Evolutionary conservation across 2,888 invertebrate species (phyloP).

Genomic region (Flabesymbios commensalis): DNA sequence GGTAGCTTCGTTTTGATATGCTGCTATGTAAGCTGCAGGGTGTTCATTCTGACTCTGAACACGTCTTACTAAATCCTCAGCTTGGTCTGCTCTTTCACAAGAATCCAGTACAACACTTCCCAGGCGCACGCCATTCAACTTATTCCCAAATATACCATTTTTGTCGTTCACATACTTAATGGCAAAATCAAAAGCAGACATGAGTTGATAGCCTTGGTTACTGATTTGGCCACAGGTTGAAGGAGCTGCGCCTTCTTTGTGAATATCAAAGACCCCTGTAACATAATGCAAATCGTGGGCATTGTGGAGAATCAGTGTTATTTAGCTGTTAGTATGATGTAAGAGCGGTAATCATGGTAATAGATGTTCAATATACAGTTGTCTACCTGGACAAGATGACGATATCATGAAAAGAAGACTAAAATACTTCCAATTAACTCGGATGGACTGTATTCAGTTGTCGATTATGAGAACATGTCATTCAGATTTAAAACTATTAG

Average conservation of each 20-base stretch:
- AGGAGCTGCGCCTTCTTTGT: conserved; percentile 38
- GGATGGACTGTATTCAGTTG: too few species aligned
- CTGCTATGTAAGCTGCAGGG: conserved; percentile 46
- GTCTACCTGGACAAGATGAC: too few species aligned
- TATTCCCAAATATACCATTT: conserved; percentile 45
- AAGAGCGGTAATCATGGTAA: too few species aligned
- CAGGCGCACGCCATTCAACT: conserved; percentile 44
- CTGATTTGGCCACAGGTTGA: conserved; percentile 53
- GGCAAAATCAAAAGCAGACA: conserved; percentile 56
- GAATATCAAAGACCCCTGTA: conserved; percentile 56
- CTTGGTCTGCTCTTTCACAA: conserved; percentile 47
- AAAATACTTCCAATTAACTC: too few species aligned
- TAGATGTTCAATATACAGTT: too few species aligned
- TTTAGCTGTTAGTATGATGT: too few species aligned
- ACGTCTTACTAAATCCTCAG: conserved; percentile 46
- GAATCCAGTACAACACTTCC: conserved; percentile 53
- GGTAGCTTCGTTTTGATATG: conserved; percentile 46
- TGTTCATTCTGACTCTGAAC: neutral
- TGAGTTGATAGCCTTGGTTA: conserved; percentile 50
- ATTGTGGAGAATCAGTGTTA: too few species aligned
- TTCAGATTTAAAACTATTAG: too few species aligned
- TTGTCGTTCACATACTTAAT: conserved; percentile 49
- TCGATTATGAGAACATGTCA: too few species aligned
- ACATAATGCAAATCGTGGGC: too few species aligned
- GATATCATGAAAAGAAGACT: too few species aligned